Evolutionary conservation across 2,888 invertebrate genomes (phyloP), one percentile per base, ranked within the genome.

Genomic region (Parthenolecanium corni): DNA sequence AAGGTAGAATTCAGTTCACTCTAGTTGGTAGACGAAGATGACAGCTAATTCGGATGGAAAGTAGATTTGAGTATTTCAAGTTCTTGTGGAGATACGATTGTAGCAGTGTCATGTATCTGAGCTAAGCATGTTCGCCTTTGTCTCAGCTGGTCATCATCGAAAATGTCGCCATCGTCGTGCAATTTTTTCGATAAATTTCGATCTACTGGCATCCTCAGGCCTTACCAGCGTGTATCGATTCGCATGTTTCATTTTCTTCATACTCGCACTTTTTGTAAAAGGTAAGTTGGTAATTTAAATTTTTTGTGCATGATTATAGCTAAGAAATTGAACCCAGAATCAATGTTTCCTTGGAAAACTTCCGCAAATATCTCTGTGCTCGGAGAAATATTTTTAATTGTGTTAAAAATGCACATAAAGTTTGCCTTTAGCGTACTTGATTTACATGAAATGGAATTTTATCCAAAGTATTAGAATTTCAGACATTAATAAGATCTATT

Each of bases 121-220:
- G 20, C 23, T 38, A 47, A 58, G 47, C 49, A 58, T 58, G 58
- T 49, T 58, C 38, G 47, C 58, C 49, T 47, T 47, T 49, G 20
- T 49, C 20, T 36, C 38, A 21, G 25, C 49, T 47, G 47, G 47
- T 58, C 47, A 49, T 38, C 49, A 23, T 38, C 58, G 49, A 47
- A 58, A 25, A 58, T 58, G 47, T 47, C 58, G 49, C 47, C 58
- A 38, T 58, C 58, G 49, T 58, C 58, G 49, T 58, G 36, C 58
- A 49, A 38, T 49, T 58, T 49, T 36, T 18, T 23, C 49, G 38
- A 36, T 49, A 49, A 16, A 46, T 36, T 38, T 23, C 3, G 21
- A 24, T 18, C 49, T 5, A 18, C 47, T 9, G 21, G 47, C 49
- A 49, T 47, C 49, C 21, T 38, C 49, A 9, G 6, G 49, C 21